Evolutionary conservation across 35 echinoderm and acorn worm genomes (phyloP), one percentile per base, ranked within the genome.

Genomic region (Chiridota heheva): DNA sequence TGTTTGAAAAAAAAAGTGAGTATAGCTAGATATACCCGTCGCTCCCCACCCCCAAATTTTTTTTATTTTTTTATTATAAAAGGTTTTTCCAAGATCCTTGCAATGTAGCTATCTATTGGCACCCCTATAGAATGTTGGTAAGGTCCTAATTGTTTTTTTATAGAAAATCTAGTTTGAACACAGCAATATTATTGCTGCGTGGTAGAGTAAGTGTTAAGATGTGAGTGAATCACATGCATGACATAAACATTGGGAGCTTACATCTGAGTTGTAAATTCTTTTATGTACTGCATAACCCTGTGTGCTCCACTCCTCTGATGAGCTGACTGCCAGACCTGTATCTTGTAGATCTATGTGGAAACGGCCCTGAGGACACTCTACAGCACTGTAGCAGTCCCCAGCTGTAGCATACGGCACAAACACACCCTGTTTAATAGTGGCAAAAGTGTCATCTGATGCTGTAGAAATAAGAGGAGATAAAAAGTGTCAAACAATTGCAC

Each of bases 321-420:
- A 67, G 18, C 88, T 78, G 39, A 98, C 73, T 68, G 85, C 72
- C 42, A 98, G 77, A 10, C 89, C 85, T 40, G 95, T 98, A 56
- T 63, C 85, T 45, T 46, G 83, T 37, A 98, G 81, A 43, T 91
- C 91, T 53, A 98, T 78, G 33, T 82, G 68, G 45, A 98, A 98
- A 13, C 72, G 80, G 24, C 95, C 95, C 70, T 98, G 95, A 40
- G 89, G 95, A 61, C 95, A 98, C 48, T 80, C 34, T n/a, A 48
- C 60, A 5, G 39, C 64, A 55, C 95, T 98, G 59, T 91, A 98
- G 67, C 95, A 98, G 45, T 98, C 95, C 16, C 95, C 95, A 15
- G 95, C 95, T 12, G 81, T 81, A 31, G 80, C 95, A 67, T 74
- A 98, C 1, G 95, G 95, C 13, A 98, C 83, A 82, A 98, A 98